phyloP scores from a whole-genome alignment of 2,113 vertebrate species.

The Athene cunicularia region DNA sequence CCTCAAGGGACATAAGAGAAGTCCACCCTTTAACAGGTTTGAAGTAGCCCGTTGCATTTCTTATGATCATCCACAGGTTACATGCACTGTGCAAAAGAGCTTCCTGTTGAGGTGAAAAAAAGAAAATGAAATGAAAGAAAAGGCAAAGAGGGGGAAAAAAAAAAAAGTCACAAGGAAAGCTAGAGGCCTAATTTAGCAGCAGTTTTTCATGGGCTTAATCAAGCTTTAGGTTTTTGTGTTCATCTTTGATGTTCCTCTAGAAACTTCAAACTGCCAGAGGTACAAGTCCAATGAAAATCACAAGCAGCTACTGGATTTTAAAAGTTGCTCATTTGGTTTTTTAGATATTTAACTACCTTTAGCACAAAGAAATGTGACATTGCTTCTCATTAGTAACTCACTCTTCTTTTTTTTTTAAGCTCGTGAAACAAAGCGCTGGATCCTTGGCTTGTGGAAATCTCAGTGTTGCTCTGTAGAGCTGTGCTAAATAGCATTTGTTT shows the following conservation, averaged over 20 bases:
- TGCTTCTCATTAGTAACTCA: not conserved
- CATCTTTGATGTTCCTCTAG: not conserved
- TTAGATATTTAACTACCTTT: not conserved
- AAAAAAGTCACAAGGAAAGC: not conserved
- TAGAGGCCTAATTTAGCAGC: not conserved
- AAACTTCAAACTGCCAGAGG: not conserved
- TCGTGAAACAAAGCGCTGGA: not conserved
- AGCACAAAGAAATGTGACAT: not conserved
- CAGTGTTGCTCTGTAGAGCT: rapidly evolving
- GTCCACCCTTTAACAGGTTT: not conserved
- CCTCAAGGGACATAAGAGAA: not conserved
- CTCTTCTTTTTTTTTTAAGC: not conserved
- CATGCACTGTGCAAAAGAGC: not conserved
- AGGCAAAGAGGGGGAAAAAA: not conserved
- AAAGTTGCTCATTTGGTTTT: not conserved
- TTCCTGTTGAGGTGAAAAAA: not conserved
- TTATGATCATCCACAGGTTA: not conserved
- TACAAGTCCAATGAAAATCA: not conserved
- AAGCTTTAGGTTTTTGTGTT: not conserved
- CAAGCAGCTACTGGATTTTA: not conserved
- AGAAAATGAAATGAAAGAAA: not conserved
- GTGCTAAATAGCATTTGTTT: not conserved
- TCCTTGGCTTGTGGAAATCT: not conserved
- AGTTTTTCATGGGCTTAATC: not conserved
- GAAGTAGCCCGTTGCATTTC: not conserved